phyloP scores from a whole-genome alignment of 2,113 vertebrate species.

The Setophaga kirtlandii region DNA sequence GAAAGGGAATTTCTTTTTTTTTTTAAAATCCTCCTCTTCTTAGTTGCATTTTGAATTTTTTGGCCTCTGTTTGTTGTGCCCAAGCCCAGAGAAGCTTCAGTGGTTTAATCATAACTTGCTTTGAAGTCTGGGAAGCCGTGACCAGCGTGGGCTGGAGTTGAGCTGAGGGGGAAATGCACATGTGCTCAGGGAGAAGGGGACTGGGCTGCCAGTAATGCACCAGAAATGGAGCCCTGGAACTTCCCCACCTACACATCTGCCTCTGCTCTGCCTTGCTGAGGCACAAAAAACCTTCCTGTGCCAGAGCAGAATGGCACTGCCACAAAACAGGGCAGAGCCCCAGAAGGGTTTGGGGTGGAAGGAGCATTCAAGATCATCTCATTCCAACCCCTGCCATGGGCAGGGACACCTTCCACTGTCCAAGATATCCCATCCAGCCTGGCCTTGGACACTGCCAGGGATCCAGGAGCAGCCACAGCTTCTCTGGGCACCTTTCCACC shows the following conservation, averaged over 20 bases:
- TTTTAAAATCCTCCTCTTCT: neutral
- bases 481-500: fast-evolving
- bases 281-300: neutral
- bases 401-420: neutral
- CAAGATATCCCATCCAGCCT: neutral
- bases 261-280: neutral
- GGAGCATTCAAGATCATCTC: neutral
- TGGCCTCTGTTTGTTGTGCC: neutral
- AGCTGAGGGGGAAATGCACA: neutral
- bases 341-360: neutral
- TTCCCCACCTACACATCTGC: constrained; percentile 55
- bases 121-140: neutral
- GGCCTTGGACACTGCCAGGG: neutral
- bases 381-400: neutral
- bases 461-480: neutral
- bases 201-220: constrained; percentile 10
- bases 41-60: neutral
- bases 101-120: neutral
- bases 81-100: neutral
- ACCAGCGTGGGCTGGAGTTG: constrained; percentile 1
- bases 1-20: neutral
- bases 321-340: neutral
- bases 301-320: neutral
- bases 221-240: constrained; percentile 19
- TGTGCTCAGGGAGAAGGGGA: neutral